Base-by-base conservation (phyloP, 1,140 invertebrate genomes). In the Anthonomus grandis region DNA sequence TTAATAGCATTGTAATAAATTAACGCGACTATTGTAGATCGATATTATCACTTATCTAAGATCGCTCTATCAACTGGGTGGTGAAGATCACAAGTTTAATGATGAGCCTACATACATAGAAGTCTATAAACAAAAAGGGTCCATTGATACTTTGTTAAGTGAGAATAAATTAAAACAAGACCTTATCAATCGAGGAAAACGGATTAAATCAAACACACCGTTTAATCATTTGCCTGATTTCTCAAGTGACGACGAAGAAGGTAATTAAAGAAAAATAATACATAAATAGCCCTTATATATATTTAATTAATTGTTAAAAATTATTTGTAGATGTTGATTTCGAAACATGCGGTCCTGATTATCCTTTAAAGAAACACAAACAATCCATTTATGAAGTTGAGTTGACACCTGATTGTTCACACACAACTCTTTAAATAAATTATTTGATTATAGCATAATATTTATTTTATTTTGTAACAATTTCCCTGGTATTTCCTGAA, bases 401-500 rank as follows among this genome's bases (percentile, higher is more conserved):
- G 6, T 3, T 22, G 18, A 1, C 3, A 4, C 23, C 49, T 17
- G n/a, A 4, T 27, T 15, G 13, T n/a, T 39, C 49, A 18, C 22
- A 51, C 19, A 24, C 41, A 41, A 51, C 49, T n/a, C 12, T 51
- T 15, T 51, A 51, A 51, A 41, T 0, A 21, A 23, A 19, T 21
- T 19, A 38, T 36, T 17, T 19, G 22, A 47, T 3, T 47, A 15
- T 8, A 24, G 1, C 15, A 12, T 27, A 24, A 12, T 15, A 4
- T 47, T 47, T 13, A 18, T n/a, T 25, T 27, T 47, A 44, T 44
- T 31, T 44, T 22, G 5, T 27, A 3, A 6, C n/a, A 37, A 52
- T 42, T 23, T 51, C 18, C 52, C 34, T 1, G 41, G 19, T 37
- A 24, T 69, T 70, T 36, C 68, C 67, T n/a, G 24, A 36, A 39